A percentile compares a stretch with the other conserved stretches of the same genome.
phyloP scores from a whole-genome alignment of 2,113 vertebrate genomes.

The Uria lomvia region DNA sequence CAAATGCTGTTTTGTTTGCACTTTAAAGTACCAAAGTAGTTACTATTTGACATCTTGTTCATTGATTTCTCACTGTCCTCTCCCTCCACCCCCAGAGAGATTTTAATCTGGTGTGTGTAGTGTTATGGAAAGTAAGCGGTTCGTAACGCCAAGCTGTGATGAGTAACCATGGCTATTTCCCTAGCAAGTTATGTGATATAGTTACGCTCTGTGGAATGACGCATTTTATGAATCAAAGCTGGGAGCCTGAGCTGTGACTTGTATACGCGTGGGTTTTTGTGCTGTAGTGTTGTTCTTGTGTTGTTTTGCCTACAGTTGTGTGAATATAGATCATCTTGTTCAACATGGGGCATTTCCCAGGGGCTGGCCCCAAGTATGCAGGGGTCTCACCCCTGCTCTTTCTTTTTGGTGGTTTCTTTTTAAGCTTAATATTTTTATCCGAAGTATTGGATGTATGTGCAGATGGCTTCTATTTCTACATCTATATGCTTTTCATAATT shows the following conservation, averaged over 20 bases:
- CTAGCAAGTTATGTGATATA: background rate
- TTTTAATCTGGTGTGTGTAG: background rate
- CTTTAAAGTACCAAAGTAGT: background rate
- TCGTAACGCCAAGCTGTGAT: background rate
- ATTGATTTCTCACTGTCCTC: background rate
- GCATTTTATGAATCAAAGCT: constrained; percentile 19
- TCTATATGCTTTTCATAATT: background rate
- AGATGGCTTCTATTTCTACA: background rate
- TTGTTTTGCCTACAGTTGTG: background rate
- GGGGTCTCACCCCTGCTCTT: background rate
- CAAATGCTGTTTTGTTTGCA: background rate
- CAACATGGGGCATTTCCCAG: background rate
- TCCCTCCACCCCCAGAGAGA: background rate
- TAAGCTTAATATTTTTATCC: background rate
- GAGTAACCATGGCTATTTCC: constrained; percentile 39
- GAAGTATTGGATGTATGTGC: background rate
- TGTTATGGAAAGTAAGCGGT: background rate
- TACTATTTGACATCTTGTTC: background rate
- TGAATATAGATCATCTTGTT: background rate
- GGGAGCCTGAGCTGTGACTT: constrained; percentile 11
- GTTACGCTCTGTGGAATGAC: background rate
- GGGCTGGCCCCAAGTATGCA: background rate
- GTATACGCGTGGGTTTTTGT: background rate
- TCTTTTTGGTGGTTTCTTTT: background rate
- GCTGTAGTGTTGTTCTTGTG: background rate